A percentile compares a stretch with the other conserved stretches of the same genome.
phyloP scores from a whole-genome alignment of 2,888 invertebrate species.

The Pocota personata region DNA sequence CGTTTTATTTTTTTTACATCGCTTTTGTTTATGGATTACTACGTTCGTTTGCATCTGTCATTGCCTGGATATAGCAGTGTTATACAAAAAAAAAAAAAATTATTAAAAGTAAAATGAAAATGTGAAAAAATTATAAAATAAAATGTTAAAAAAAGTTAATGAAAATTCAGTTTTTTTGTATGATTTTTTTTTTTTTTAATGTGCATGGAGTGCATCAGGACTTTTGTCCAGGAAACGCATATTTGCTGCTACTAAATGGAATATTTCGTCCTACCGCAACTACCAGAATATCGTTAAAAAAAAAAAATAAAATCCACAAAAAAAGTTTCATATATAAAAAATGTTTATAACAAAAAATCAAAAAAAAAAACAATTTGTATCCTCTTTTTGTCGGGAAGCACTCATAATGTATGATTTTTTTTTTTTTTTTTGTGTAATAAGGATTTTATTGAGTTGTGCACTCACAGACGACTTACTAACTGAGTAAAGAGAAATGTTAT shows the following conservation, averaged over 20 bases:
- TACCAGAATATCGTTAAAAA: constrained; percentile 15
- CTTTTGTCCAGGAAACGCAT: constrained; percentile 1
- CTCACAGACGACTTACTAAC: constrained; percentile 1
- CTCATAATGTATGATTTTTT: neutral
- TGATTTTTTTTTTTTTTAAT: neutral
- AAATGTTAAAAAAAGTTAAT: neutral
- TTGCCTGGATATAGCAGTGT: constrained; percentile 48
- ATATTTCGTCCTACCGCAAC: constrained; percentile 37
- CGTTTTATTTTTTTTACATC: neutral
- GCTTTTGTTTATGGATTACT: constrained; percentile 46
- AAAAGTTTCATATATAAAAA: constrained; percentile 13
- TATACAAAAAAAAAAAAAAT: constrained; percentile 15
- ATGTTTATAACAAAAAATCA: neutral
- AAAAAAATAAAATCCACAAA: neutral
- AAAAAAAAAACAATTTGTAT: constrained; percentile 30
- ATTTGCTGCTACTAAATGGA: constrained; percentile 15
- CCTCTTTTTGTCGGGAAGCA: constrained; percentile 36
- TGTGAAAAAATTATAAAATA: constrained; percentile 23
- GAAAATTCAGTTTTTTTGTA: neutral
- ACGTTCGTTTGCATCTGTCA: constrained; percentile 28
- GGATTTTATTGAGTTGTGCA: constrained; percentile 15
- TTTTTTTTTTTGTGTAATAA: constrained; percentile 5
- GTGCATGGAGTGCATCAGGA: constrained; percentile 39
- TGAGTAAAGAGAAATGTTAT: neutral
- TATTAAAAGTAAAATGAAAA: constrained; percentile 10